Percentiles rank a stretch among this genome's conserved stretches.
These are phyloP conservation scores for Tanaodytes sp. DNA, from an alignment of 2,888 invertebrate genomes.

Conservation along the genomic window DNA sequence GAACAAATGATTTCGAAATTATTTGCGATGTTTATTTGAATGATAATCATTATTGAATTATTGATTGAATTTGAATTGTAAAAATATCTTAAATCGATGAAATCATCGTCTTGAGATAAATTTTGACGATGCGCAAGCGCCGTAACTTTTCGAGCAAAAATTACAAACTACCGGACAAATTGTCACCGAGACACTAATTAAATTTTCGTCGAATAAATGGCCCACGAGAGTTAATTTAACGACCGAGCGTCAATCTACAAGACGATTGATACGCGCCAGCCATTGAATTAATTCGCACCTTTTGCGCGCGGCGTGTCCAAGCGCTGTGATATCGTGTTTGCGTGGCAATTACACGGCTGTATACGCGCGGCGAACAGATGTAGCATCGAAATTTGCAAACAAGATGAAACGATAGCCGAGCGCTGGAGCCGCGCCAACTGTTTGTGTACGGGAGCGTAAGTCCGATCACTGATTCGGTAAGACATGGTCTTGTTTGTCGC, in stretches of 20 bases:
- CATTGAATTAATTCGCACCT: constrained; percentile 51
- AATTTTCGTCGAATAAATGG: constrained; percentile 13
- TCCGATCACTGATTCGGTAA: constrained; percentile 40
- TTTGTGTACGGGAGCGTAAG: constrained; percentile 35
- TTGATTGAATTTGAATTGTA: background rate
- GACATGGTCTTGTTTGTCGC: constrained; percentile 30
- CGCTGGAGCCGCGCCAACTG: constrained; percentile 50
- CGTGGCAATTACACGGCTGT: constrained; percentile 53
- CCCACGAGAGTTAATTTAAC: constrained; percentile 20
- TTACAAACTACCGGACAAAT: no score
- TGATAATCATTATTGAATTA: no score
- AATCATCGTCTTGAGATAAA: no score
- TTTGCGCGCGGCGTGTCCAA: constrained; percentile 48
- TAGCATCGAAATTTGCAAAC: constrained; percentile 57
- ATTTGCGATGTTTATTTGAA: background rate
- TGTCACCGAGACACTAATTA: no score
- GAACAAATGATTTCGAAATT: background rate
- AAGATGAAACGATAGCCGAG: constrained; percentile 58
- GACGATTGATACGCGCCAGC: constrained; percentile 40
- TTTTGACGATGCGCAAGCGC: no score
- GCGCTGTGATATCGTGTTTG: constrained; percentile 48
- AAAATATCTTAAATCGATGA: no score
- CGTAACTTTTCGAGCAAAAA: no score
- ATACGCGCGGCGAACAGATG: constrained; percentile 56
- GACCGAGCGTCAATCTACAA: constrained; percentile 19